Evolutionary conservation across 2,888 invertebrate species (phyloP).

Genomic region (Alcis repandata): DNA sequence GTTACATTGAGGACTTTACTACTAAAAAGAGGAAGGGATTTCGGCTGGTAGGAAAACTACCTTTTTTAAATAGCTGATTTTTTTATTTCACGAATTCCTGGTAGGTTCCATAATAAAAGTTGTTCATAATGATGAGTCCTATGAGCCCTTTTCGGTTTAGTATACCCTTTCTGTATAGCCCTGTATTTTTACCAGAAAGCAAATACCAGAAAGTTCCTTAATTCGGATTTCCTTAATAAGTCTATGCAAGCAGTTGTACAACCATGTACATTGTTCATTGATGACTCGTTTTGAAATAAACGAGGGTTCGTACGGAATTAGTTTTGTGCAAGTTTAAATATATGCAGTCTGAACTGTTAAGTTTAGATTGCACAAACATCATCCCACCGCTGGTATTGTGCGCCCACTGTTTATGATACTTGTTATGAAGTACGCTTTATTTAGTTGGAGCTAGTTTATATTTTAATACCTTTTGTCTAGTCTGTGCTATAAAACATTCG

Average conservation of each 20-base stretch:
- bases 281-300: slow-evolving; percentile 13
- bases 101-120: too few relatives aligned
- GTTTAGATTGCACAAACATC: slow-evolving; percentile 23
- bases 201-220: too few relatives aligned
- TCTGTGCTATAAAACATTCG: slow-evolving; percentile 8
- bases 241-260: neutral
- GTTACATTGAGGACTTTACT: neutral
- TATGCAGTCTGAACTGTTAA: slow-evolving; percentile 17
- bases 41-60: too few relatives aligned
- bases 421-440: slow-evolving; percentile 7
- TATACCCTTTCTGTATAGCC: too few relatives aligned
- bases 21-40: too few relatives aligned
- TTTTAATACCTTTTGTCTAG: slow-evolving; percentile 16
- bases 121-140: too few relatives aligned
- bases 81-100: too few relatives aligned
- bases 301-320: slow-evolving; percentile 3
- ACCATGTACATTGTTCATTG: neutral
- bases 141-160: too few relatives aligned
- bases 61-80: too few relatives aligned
- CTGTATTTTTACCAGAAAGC: too few relatives aligned
- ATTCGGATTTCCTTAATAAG: neutral
- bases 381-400: slow-evolving; percentile 2
- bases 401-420: slow-evolving; percentile 18
- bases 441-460: slow-evolving; percentile 12
- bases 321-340: slow-evolving; percentile 22